Percentiles rank a stretch among this genome's conserved stretches.
phyloP scores from a whole-genome alignment of 2,797 vertebrate species.

The Pangasius djambal region DNA sequence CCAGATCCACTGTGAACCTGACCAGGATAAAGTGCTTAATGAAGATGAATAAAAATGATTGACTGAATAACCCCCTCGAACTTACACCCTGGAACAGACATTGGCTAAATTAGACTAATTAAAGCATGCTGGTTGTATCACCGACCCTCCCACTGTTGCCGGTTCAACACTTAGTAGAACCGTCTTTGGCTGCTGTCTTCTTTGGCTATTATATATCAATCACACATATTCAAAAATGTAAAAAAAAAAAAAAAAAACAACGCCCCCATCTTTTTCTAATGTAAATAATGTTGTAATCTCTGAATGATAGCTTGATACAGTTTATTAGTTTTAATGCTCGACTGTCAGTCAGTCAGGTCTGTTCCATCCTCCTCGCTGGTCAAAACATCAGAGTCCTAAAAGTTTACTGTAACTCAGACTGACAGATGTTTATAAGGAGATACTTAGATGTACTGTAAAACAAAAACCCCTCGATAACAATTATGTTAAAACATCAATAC shows the following conservation, averaged over 20 bases:
- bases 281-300: not conserved
- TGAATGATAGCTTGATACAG: constrained; percentile 20
- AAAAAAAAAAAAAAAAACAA: not conserved
- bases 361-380: not conserved
- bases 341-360: constrained; percentile 10
- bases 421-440: constrained; percentile 55
- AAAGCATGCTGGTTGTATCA: not conserved
- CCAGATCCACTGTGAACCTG: not conserved
- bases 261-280: not conserved
- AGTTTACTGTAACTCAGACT: constrained; percentile 39
- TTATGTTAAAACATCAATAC: constrained; percentile 44
- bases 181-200: not conserved
- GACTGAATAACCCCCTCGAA: not conserved
- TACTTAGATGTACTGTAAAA: constrained; percentile 35
- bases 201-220: not conserved
- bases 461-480: constrained; percentile 67
- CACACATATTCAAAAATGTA: not conserved
- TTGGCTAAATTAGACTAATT: not conserved
- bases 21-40: not conserved
- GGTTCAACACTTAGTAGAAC: too few species aligned
- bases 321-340: not conserved
- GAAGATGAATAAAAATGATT: not conserved
- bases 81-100: not conserved
- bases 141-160: too few species aligned
- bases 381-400: not conserved